Percentiles rank a stretch among this genome's conserved stretches.
Conservation (phyloP, 2,888 invertebrate genomes). For the Mythimna lalbum region DNA sequence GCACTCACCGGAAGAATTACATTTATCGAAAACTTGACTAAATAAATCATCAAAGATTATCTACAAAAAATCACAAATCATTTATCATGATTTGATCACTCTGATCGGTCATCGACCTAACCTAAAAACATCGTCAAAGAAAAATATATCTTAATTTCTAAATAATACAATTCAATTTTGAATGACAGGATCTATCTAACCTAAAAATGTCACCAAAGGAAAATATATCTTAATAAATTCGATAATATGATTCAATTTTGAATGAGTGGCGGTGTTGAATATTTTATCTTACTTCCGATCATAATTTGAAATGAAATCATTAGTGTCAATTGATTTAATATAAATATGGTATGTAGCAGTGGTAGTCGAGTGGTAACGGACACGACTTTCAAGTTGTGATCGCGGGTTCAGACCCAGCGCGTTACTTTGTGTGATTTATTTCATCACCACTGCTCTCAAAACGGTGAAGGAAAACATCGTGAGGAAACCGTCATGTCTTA, state of each 20-base stretch:
- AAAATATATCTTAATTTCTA: conserved; percentile 11
- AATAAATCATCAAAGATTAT: conserved; percentile 18
- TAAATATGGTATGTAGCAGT: neutral
- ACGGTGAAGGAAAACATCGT: too few species aligned
- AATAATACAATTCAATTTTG: conserved; percentile 9
- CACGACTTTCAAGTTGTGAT: too few species aligned
- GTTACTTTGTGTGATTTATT: too few species aligned
- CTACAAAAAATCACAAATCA: conserved; percentile 23
- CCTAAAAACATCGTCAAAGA: conserved; percentile 26
- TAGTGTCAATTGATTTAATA: neutral
- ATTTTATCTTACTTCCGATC: conserved; percentile 26
- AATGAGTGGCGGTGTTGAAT: neutral
- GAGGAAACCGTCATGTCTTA: too few species aligned
- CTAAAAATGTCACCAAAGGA: conserved; percentile 28
- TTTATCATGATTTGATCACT: conserved; percentile 27
- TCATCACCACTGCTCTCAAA: too few species aligned
- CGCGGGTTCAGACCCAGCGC: too few species aligned
- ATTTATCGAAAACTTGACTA: conserved; percentile 1
- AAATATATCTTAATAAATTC: neutral
- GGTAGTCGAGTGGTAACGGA: too few species aligned
- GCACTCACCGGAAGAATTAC: neutral
- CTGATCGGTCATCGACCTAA: conserved; percentile 48
- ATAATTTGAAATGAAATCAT: conserved; percentile 21
- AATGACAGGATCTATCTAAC: conserved; percentile 11
- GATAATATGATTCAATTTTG: conserved; percentile 1